Conservation (phyloP, 2,888 invertebrate species). For the Xylocampa areola region DNA sequence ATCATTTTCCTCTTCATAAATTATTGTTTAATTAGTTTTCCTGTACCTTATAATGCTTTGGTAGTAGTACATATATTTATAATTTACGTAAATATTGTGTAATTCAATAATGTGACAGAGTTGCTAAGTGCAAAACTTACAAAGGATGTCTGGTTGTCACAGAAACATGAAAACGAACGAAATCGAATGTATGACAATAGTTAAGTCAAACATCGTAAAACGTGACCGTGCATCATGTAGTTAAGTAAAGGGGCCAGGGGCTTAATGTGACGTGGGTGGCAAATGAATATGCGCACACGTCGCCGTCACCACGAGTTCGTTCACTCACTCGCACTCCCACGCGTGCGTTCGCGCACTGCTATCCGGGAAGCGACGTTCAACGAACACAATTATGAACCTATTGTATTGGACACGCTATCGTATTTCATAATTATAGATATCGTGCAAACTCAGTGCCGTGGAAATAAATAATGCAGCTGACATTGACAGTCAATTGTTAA, state of each 20-base stretch:
- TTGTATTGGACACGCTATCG: slow-evolving; percentile 59
- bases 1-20: slow-evolving; percentile 25
- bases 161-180: slow-evolving; percentile 1
- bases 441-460: slow-evolving; percentile 51
- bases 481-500: slow-evolving; percentile 48
- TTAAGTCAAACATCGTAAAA: slow-evolving; percentile 19
- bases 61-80: background rate
- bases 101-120: background rate
- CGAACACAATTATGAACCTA: slow-evolving; percentile 50
- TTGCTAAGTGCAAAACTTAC: background rate
- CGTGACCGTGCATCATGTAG: slow-evolving; percentile 35
- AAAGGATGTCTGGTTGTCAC: background rate
- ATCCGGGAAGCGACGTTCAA: slow-evolving; percentile 58
- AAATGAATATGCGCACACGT: slow-evolving; percentile 46
- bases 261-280: slow-evolving; percentile 56
- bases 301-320: slow-evolving; percentile 62
- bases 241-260: slow-evolving; percentile 33
- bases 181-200: slow-evolving; percentile 16
- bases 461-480: slow-evolving; percentile 45
- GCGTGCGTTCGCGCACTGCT: slow-evolving; percentile 35
- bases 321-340: slow-evolving; percentile 66
- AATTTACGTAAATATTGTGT: background rate
- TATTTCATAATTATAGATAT: slow-evolving; percentile 50
- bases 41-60: background rate
- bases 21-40: slow-evolving; percentile 29